Base-by-base conservation (phyloP, 2,113 vertebrate species). In the Telmatochromis sp. region DNA sequence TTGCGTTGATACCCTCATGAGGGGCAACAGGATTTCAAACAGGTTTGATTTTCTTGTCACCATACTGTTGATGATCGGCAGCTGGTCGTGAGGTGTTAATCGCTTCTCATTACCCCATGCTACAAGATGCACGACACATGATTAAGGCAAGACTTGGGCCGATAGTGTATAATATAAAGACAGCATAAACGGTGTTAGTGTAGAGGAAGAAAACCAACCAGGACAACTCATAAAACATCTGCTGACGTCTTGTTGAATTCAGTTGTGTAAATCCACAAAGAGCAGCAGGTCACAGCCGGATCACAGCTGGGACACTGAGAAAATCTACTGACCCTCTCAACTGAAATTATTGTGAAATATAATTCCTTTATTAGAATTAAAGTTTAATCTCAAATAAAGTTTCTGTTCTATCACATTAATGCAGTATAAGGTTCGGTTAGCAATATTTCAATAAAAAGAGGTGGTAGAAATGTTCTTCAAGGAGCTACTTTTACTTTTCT, bases 251-350 rank as follows among this genome's bases (percentile, higher is more conserved):
- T 14, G 12, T 57, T 13, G 11, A 55, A 13, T 55, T 55, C 53
- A 47, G 6, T 47, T 47, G 13, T 15, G 42, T 7, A 15, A 45
- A 15, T 45, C 13, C 42, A 45, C 42, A 45, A 15, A 45, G 42
- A 45, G 42, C 42, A 45, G 0, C 0, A 54, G 23, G 12, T 57
- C 54, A 57, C 23, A 57, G 54, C 23, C 13, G 0, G 55, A 28
- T 58, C 23, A 57, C 55, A 58, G 13, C 23, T 14, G 23, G 23
- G 7, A 58, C 23, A 28, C 55, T 58, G 7, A 58, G 0, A 58
- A 58, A 28, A 58, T 28, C 55, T 2, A 2, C 55, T 28, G 26
- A 58, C 7, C 26, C 55, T 15, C 55, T 58, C 13, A 58, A 58
- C 7, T 28, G 26, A 9, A 58, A 28, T 28, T 15, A 28, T 58